Percentiles rank a stretch among this genome's conserved stretches.
These are phyloP conservation scores for Manduca sexta DNA, from an alignment of 1,140 invertebrate genomes.

Conservation along the genomic window DNA sequence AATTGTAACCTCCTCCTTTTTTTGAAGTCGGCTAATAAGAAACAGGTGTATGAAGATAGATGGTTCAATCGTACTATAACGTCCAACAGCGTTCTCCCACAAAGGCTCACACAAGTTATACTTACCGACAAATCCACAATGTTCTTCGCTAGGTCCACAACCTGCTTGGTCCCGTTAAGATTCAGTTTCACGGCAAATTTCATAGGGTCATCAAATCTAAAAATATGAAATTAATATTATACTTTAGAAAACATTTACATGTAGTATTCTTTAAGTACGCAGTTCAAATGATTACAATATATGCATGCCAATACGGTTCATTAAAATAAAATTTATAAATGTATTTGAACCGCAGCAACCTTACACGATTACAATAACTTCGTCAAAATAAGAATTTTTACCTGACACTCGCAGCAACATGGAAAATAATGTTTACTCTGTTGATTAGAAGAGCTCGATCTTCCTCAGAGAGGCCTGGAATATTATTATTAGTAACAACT, in stretches of 20 bases:
- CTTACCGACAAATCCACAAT: constrained; percentile 80
- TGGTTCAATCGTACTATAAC: not conserved
- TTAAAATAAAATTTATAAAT: not conserved
- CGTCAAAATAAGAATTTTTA: constrained; percentile 9
- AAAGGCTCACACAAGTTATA: too few relatives aligned
- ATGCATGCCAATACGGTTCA: not conserved
- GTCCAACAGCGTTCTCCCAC: too few relatives aligned
- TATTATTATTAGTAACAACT: too few relatives aligned
- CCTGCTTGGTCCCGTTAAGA: constrained; percentile 77
- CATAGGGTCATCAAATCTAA: constrained; percentile 88
- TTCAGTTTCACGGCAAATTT: constrained; percentile 79
- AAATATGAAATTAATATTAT: constrained; percentile 8
- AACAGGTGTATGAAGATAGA: not conserved
- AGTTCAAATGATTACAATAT: not conserved
- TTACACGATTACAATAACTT: not conserved
- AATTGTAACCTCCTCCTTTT: too few relatives aligned
- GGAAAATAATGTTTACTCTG: constrained; percentile 90
- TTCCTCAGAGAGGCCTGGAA: constrained; percentile 69
- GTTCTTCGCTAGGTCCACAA: constrained; percentile 78
- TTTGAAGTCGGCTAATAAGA: too few relatives aligned
- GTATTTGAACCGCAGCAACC: not conserved
- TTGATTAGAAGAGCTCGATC: constrained; percentile 78
- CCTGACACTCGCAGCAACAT: constrained; percentile 92
- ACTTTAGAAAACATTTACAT: not conserved
- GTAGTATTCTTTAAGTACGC: constrained; percentile 1